Base-by-base conservation (phyloP, 2,113 vertebrate species). In the Potamarius usumacintae region DNA sequence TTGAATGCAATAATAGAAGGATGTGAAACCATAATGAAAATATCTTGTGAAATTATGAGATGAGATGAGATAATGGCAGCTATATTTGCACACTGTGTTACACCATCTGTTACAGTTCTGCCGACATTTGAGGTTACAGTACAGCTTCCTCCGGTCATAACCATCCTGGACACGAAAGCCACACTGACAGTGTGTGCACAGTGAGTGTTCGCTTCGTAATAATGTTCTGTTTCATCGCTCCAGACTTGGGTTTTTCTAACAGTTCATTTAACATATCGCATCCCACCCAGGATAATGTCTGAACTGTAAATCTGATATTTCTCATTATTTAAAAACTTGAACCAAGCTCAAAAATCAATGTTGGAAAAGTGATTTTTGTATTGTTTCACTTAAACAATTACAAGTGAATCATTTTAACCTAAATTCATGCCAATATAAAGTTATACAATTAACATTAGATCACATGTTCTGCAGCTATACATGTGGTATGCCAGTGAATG, bases 101-200 rank as follows among this genome's bases (percentile, higher is more conserved):
- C 65, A 69, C 18, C 85, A 55, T 86, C 82, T 86, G n/a, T 78
- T 90, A 85, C 82, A 96, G 95, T 95, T 89, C 90, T 95, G 82
- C 95, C 95, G 27, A 95, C 94, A 83, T 95, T 91, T 92, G 95
- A 95, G n/a, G 94, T 95, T 0, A 94, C 65, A 27, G 82, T 95
- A 8, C 15, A 92, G 15, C 90, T 95, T 80, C 95, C 95, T 53
- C 63, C 57, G 3, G 80, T 93, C 77, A 91, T 95, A 2, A 92
- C 91, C 55, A 87, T 93, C 84, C 67, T 92, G 89, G 94, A 96
- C 84, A 30, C 57, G 12, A 62, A 93, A 34, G 90, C 88, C 7
- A 89, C 77, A 0, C 2, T 95, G 0, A 92, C 62, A 86, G 87
- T 95, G 22, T 96, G 95, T 92, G 95, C 90, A 87, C 94, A 94